A percentile compares a stretch with the other conserved stretches of the same genome.
Evolutionary conservation across 2,797 vertebrate genomes (phyloP).

Genomic region (Orientallactaga sibirica): DNA sequence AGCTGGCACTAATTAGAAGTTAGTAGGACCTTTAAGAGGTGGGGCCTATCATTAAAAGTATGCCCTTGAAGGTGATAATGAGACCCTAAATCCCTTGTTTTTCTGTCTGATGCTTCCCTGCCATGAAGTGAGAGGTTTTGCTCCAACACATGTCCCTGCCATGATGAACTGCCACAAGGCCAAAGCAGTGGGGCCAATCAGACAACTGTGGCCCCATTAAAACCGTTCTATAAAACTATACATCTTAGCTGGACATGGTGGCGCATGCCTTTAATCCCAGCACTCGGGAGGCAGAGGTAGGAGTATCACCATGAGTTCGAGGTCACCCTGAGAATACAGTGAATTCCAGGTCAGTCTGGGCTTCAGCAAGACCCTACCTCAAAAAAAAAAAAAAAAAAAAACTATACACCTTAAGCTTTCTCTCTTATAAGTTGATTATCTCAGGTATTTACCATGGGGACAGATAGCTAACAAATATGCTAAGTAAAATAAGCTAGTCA

Average conservation of each 20-base stretch:
- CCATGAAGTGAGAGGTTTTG: not conserved
- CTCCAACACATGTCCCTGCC: not conserved
- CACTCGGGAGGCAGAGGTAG: no score
- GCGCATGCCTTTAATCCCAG: no score
- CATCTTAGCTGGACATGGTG: not conserved
- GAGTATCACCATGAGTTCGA: no score
- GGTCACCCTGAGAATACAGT: no score
- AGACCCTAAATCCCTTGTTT: not conserved
- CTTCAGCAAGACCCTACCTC: no score
- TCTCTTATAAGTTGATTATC: not conserved
- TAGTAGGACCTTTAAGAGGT: not conserved
- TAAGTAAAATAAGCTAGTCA: not conserved
- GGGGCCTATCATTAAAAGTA: not conserved
- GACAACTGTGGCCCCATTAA: not conserved
- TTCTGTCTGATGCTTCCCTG: not conserved
- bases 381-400: not conserved
- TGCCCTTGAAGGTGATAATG: not conserved
- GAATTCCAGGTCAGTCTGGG: no score
- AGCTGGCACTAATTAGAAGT: not conserved
- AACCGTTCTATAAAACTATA: not conserved
- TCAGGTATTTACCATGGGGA: not conserved
- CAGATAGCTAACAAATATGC: not conserved
- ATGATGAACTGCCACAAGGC: not conserved
- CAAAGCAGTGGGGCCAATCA: not conserved
- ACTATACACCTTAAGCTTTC: not conserved